Conservation (phyloP, 2,797 vertebrate genomes). For the Hydrophis major region DNA sequence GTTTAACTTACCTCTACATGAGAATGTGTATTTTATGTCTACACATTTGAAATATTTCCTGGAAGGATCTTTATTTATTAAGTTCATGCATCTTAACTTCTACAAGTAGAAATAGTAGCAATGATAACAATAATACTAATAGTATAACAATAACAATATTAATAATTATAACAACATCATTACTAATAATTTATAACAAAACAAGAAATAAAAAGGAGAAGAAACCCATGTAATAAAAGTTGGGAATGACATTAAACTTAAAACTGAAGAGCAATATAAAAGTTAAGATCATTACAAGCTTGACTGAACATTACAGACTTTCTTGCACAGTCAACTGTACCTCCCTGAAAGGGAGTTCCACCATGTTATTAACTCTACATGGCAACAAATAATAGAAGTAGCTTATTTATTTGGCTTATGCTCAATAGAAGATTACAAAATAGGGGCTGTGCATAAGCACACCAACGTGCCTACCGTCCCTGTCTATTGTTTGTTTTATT, state of each 20-base stretch:
- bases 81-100: not conserved
- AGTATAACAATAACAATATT: not conserved
- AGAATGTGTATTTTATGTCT: not conserved
- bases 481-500: too few species aligned
- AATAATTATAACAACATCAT: not conserved
- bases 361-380: not conserved
- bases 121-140: not conserved
- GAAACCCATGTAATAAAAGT: not conserved
- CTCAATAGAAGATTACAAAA: not conserved
- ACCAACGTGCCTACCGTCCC: too few species aligned
- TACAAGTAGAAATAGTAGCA: not conserved
- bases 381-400: not conserved
- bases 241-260: not conserved
- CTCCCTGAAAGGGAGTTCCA: not conserved
- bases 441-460: too few species aligned
- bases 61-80: not conserved
- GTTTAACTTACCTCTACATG: not conserved
- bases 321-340: not conserved
- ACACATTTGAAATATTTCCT: not conserved
- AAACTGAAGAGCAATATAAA: slow-evolving; percentile 20
- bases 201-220: not conserved
- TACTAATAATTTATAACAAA: not conserved
- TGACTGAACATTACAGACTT: not conserved
- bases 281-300: slow-evolving; percentile 8
- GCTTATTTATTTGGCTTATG: not conserved